Base-by-base conservation (phyloP, 2,888 invertebrate species). In the Drosophila paranaensis region DNA sequence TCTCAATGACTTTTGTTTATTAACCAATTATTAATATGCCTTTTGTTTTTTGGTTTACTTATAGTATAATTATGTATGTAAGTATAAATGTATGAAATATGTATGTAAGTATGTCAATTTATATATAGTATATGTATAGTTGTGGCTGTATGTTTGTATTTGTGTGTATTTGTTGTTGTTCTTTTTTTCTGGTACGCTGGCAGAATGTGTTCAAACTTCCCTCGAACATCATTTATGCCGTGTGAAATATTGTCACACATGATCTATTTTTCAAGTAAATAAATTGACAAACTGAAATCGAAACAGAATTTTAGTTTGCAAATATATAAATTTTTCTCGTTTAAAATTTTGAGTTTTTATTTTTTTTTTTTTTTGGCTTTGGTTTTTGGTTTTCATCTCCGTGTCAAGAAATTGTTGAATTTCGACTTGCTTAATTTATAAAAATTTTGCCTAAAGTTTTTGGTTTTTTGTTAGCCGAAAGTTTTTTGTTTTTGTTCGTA, bases 371-470 rank as follows among this genome's bases (percentile, higher is more conserved):
- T 53, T 53, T 39, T 14, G 10, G 3, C 1, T 30, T 51, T 33
- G n/a, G n/a, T 9, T 64, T 69, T 70, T 54, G 57, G 66, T 67
- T 56, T 56, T 43, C 56, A 56, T 56, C 33, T 57, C 35, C 11
- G 1, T 33, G 30, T 33, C 30, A 6, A 8, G 6, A 33, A 33
- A 62, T 66, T 90, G 85, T 78, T 73, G 70, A 79, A 81, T 85
- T 79, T 78, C 39, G 55, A 53, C 76, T 71, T 82, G 79, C 81
- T 89, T 86, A 80, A 75, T 80, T 85, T 88, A 85, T 61, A 87
- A 89, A 82, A 82, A 90, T 91, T 91, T 91, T 82, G 90, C 88
- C 89, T 90, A 91, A 84, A 83, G 77, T 79, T 90, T 83, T 83
- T 83, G 30, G 48, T 51, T 51, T 83, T 48, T 50, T 51, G 33